Base-by-base conservation (phyloP, 2,797 vertebrate genomes). In the Xenopus petersii region DNA sequence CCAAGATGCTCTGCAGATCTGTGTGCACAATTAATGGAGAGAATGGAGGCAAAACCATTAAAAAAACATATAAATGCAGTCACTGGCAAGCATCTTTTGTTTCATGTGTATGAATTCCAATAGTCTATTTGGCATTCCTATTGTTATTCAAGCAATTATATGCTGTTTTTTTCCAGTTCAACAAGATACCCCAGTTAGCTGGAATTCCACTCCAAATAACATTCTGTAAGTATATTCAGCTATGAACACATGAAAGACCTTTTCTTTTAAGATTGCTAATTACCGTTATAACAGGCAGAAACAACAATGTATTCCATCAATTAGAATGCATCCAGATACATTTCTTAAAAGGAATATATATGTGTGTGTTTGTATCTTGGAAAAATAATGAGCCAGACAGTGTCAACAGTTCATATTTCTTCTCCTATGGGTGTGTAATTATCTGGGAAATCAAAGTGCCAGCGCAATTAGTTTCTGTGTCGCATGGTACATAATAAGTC, bases 371-470 rank as follows among this genome's bases (percentile, higher is more conserved):
- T 51, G 54, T 56, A 56, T 56, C n/a, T 56, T 56, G 15, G 17
- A 8, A 56, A 46, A 33, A 42, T 58, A 46, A 30, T 64, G 62
- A 64, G 36, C 62, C 62, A 30, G 16, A 4, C 54, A 36, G 54
- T n/a, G 67, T 69, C 51, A 69, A 56, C 26, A 51, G 51, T n/a
- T 69, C 13, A 13, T 54, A 36, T 42, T 69, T 42, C 24, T 49
- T 30, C 30, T 58, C 36, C 15, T 17, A 33, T 69, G 17, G 30
- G 67, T 47, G 49, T 67, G 49, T 67, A 67, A 67, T 54, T 54
- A 67, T 30, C 13, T 10, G 61, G 36, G 62, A 64, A 30, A 46
- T 64, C 33, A 67, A 67, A 67, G 24, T 55, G 48, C 70, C 61
- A 15, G 13, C 15, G 30, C 70, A 64, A 55, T 54, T 64, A 64